Percentiles rank a stretch among this genome's conserved stretches.
These are phyloP conservation scores for Teinopalpus imperialis DNA, from an alignment of 2,888 invertebrate genomes.

Conservation along the genomic window DNA sequence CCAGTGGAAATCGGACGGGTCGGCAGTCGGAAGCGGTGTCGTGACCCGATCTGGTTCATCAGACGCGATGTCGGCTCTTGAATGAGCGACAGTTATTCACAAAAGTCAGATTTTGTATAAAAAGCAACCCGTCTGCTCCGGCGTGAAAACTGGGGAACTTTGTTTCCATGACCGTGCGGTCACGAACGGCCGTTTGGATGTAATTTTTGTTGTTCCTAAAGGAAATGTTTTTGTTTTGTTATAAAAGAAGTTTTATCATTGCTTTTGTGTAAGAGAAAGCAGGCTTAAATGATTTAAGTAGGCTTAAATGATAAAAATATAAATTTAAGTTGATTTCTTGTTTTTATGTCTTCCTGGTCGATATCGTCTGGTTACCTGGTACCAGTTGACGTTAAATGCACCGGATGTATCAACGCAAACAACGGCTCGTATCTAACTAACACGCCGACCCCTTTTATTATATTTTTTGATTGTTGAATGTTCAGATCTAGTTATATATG, in stretches of 20 bases:
- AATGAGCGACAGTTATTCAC: conserved; percentile 52
- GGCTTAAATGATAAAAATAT: too few species aligned
- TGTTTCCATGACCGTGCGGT: conserved; percentile 61
- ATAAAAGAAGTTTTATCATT: background rate
- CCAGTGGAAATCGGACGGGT: conserved; percentile 43
- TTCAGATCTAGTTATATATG: too few species aligned
- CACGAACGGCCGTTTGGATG: conserved; percentile 45
- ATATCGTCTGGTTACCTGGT: too few species aligned
- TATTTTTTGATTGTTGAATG: too few species aligned
- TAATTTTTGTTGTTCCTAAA: conserved; percentile 1
- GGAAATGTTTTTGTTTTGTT: conserved; percentile 2
- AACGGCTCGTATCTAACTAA: too few species aligned
- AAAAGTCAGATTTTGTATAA: conserved; percentile 28
- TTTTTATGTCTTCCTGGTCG: too few species aligned
- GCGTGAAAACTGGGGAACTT: conserved; percentile 39
- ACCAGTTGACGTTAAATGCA: too few species aligned
- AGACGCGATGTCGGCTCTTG: conserved; percentile 54
- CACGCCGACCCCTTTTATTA: too few species aligned
- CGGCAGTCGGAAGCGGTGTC: conserved; percentile 48
- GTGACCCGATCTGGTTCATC: conserved; percentile 62
- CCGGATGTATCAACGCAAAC: too few species aligned
- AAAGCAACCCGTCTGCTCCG: conserved; percentile 35
- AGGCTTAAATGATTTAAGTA: too few species aligned
- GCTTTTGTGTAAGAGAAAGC: too few species aligned
- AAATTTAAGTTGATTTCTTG: too few species aligned